Evolutionary conservation across 2,797 vertebrate genomes (phyloP), one percentile per base, ranked within the genome.

Genomic region (Holocentrus rufus): DNA sequence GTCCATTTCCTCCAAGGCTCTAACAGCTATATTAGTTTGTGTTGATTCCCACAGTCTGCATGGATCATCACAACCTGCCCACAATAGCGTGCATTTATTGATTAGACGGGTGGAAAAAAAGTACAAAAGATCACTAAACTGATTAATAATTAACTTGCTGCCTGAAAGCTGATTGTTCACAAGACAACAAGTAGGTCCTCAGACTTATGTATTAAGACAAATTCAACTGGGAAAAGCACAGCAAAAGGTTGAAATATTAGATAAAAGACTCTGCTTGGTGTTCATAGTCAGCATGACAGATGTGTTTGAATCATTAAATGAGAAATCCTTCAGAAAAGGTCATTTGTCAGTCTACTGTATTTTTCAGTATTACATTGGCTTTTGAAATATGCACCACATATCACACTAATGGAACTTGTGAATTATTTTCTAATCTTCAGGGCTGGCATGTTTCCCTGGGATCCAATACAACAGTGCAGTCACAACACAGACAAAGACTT

Each of bases 1-100:
- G 7, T 13, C 65, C 61, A 73, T 86, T 91, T 90, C 90, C 88
- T 86, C 79, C 82, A 85, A 83, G 65, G 39, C 34, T 82, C 67
- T 60, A 36, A 34, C 52, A 56, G 52, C 67, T 55, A 46, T 54
- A 77, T 81, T 47, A 31, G 68, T 23, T 60, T 6, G 39, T 65
- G 71, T 54, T 84, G 18, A 74, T 64, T 60, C 55, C 46, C 22
- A 58, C 5, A 71, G 60, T 78, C 65, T 25, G 5, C 47, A 36
- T 1, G 0, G n/a, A 11, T 30, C 1, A 2, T 17, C 7, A 14
- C 20, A 30, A 65, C 11, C 1, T 53, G 69, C 7, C 5, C 44
- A 1, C 15, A 2, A 31, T 17, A 3, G 17, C 0, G 0, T 44
- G 42, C 10, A 36, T 36, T 36, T 36, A 15, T 42, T 42, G 14